A percentile compares a stretch with the other conserved stretches of the same genome.
These are phyloP conservation scores for Lepidochrysops patricia DNA, from an alignment of 2,888 invertebrate genomes.

Conservation along the genomic window DNA sequence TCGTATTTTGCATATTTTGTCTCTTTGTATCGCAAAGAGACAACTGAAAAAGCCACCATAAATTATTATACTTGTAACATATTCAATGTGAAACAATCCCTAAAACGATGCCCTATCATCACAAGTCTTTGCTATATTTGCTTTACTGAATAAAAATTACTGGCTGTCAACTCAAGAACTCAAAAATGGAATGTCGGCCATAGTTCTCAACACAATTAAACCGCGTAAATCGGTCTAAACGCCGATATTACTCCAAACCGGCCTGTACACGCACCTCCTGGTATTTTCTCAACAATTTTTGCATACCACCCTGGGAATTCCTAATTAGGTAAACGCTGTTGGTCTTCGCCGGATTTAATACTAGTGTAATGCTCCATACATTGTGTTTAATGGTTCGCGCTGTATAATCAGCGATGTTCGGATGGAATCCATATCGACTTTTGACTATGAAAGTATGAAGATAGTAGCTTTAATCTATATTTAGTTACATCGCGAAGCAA, in stretches of 20 bases:
- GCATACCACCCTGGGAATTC: constrained; percentile 68
- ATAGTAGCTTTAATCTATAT: too few relatives aligned
- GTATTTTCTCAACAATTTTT: constrained; percentile 72
- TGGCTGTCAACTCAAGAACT: not conserved
- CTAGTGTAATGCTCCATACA: not conserved
- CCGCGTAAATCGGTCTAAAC: constrained; percentile 38
- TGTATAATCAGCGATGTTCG: not conserved
- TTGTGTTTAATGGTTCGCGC: not conserved
- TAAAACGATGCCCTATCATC: too few relatives aligned
- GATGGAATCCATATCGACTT: not conserved
- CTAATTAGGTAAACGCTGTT: constrained; percentile 40
- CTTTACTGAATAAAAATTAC: not conserved
- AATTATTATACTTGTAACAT: too few relatives aligned
- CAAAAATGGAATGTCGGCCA: not conserved
- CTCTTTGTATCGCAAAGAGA: too few relatives aligned
- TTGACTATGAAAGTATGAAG: not conserved
- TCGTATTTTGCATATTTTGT: too few relatives aligned
- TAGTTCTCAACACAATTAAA: constrained; percentile 16
- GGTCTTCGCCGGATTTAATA: not conserved
- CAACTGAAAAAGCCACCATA: too few relatives aligned
- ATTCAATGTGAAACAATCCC: too few relatives aligned
- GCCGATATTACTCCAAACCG: constrained; percentile 51
- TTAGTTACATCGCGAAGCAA: too few relatives aligned
- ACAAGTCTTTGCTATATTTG: too few relatives aligned
- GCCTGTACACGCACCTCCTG: constrained; percentile 44